phyloP scores from a whole-genome alignment of 1,140 invertebrate species.

The Antheraea pernyi region DNA sequence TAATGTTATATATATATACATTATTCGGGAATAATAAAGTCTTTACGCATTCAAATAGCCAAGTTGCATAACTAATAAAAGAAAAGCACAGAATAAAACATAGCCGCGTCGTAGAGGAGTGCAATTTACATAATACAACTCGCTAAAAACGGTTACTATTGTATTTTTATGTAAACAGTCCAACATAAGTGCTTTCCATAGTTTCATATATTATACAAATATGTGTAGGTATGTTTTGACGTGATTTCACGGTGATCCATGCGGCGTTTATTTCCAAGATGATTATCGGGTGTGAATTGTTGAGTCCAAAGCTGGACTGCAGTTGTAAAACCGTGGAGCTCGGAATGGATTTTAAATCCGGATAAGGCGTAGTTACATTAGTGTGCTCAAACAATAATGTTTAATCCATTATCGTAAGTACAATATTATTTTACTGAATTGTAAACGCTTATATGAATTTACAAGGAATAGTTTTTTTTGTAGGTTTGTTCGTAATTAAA shows the following conservation, averaged over 20 bases:
- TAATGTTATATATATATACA: too few species aligned
- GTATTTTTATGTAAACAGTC: slow-evolving; percentile 20
- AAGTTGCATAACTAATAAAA: slow-evolving; percentile 9
- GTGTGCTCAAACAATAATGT: neutral
- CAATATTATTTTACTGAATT: neutral
- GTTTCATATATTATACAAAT: slow-evolving; percentile 8
- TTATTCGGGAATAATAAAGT: neutral
- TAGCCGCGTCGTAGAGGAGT: neutral
- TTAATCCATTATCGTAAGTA: neutral
- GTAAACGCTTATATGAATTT: neutral
- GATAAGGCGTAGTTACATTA: slow-evolving; percentile 28
- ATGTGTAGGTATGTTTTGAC: slow-evolving; percentile 17
- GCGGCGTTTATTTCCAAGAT: slow-evolving; percentile 61
- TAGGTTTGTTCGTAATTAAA: neutral
- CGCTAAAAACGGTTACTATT: slow-evolving; percentile 10
- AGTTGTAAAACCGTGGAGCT: slow-evolving; percentile 47
- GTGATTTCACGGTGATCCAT: slow-evolving; percentile 49
- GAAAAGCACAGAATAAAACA: slow-evolving; percentile 4
- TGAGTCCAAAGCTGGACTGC: slow-evolving; percentile 53
- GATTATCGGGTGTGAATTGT: slow-evolving; percentile 75
- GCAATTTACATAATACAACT: slow-evolving; percentile 12
- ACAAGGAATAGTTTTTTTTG: neutral
- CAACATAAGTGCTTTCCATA: slow-evolving; percentile 20
- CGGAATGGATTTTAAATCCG: slow-evolving; percentile 31
- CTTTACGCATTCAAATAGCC: neutral